Conservation (phyloP, 2,113 vertebrate genomes). For the Lethenteron reissneri region DNA sequence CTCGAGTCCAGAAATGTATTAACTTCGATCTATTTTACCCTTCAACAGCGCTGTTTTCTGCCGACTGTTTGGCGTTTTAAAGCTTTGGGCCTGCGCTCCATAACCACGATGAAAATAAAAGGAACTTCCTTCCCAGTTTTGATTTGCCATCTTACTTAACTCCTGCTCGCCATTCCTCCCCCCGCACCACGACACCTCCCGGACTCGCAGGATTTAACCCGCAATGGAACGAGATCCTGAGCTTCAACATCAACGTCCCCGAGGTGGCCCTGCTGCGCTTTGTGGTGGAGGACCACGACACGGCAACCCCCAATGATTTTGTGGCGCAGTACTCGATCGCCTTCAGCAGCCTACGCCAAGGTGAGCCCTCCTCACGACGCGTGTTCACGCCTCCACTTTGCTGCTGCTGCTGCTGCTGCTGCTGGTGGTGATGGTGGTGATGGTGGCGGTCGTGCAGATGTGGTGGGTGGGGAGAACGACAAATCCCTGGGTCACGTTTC, state of each 20-base stretch:
- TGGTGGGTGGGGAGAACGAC: not conserved
- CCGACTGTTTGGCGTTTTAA: too few relatives aligned
- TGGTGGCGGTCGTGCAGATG: not conserved
- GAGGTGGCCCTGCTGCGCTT: slow-evolving; percentile 64
- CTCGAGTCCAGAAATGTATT: too few relatives aligned
- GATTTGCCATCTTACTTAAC: too few relatives aligned
- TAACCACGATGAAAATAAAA: too few relatives aligned
- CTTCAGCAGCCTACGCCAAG: slow-evolving; percentile 50
- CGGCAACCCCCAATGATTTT: slow-evolving; percentile 63
- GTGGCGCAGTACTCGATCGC: slow-evolving; percentile 70
- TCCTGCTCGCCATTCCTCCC: too few relatives aligned
- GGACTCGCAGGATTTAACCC: slow-evolving; percentile 58
- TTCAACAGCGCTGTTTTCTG: too few relatives aligned
- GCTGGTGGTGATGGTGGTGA: not conserved
- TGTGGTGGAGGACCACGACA: slow-evolving; percentile 72
- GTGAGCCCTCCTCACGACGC: slow-evolving; percentile 23
- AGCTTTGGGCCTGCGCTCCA: too few relatives aligned
- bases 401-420: too few relatives aligned
- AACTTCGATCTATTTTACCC: too few relatives aligned
- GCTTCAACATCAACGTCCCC: slow-evolving; percentile 45
- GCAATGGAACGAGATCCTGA: slow-evolving; percentile 47
- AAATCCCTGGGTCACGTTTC: not conserved
- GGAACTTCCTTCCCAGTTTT: too few relatives aligned
- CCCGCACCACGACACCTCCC: too few relatives aligned
- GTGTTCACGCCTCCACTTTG: too few relatives aligned